A percentile compares a stretch with the other conserved stretches of the same genome.
phyloP scores from a whole-genome alignment of 2,888 invertebrate species.

The Chrysina gloriosa region DNA sequence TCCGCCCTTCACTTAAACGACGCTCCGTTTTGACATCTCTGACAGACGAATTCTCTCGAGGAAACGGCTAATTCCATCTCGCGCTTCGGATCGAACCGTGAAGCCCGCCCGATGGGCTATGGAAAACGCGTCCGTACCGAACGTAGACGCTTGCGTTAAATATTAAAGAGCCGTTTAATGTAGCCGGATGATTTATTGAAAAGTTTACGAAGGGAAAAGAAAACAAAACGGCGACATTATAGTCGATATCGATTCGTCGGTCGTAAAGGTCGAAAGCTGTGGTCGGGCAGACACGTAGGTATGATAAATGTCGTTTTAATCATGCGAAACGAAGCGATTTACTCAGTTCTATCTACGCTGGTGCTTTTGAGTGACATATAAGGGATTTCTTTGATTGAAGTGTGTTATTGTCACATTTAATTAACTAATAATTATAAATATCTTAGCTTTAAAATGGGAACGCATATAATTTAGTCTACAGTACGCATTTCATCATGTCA shows the following conservation, averaged over 20 bases:
- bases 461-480: too few species aligned
- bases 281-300: neutral
- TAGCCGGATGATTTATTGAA: constrained; percentile 33
- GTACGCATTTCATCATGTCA: too few species aligned
- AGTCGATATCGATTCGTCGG: constrained; percentile 20
- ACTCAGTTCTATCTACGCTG: too few species aligned
- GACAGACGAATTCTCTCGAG: constrained; percentile 6
- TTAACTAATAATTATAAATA: too few species aligned
- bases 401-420: too few species aligned
- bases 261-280: constrained; percentile 15
- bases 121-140: neutral
- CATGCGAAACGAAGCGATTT: neutral
- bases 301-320: constrained; percentile 37
- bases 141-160: constrained; percentile 1
- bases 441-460: too few species aligned
- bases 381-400: too few species aligned
- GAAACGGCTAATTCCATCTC: neutral
- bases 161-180: constrained; percentile 23
- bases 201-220: neutral
- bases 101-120: neutral
- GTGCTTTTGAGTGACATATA: too few species aligned
- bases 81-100: neutral
- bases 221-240: neutral
- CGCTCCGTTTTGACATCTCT: constrained; percentile 4
- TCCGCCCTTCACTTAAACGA: neutral